Evolutionary conservation across 2,113 vertebrate genomes (phyloP), one percentile per base, ranked within the genome.

Genomic region (Pseudorasbora parva): DNA sequence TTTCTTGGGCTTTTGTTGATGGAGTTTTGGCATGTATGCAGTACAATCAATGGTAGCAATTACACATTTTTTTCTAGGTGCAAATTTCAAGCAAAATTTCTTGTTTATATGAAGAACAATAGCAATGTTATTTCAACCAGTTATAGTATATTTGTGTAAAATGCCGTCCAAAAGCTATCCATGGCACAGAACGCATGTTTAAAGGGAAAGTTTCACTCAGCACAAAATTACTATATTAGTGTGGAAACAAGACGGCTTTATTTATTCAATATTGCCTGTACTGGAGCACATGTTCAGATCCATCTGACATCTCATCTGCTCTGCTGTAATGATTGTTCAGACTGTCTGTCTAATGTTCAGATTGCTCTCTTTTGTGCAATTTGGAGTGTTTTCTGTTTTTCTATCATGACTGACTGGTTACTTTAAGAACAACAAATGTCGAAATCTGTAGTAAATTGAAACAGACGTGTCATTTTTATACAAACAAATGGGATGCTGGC

Each of bases 161-260:
- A 66, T 49, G 25, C 25, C 43, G 8, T 49, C 23, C 59, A 79
- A 49, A 45, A 66, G 8, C 33, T 9, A 62, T 33, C 43, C 23
- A 47, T 27, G 25, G 17, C 30, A 41, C 54, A 59, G 27, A 59
- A 59, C 23, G n/a, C 30, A 59, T 43, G 54, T 78, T 78, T 25
- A 62, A 78, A 78, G 41, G n/a, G 64, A 49, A 78, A 62, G 37
- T 62, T 78, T 79, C 33, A n/a, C 30, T 68, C 14, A 9, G 49
- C 75, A 73, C 85, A 78, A 81, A 71, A 49, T 75, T 78, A 4
- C 43, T 89, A 82, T 87, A 84, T 92, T 89, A 85, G 57, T 83
- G 21, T 89, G 21, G 81, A 72, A 78, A 86, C 62, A 64, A 69
- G 49, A 84, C 57, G 68, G 69, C 72, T 88, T 89, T 76, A 87